phyloP scores from a whole-genome alignment of 2,888 invertebrate genomes.

The Caenorhabditis angaria region DNA sequence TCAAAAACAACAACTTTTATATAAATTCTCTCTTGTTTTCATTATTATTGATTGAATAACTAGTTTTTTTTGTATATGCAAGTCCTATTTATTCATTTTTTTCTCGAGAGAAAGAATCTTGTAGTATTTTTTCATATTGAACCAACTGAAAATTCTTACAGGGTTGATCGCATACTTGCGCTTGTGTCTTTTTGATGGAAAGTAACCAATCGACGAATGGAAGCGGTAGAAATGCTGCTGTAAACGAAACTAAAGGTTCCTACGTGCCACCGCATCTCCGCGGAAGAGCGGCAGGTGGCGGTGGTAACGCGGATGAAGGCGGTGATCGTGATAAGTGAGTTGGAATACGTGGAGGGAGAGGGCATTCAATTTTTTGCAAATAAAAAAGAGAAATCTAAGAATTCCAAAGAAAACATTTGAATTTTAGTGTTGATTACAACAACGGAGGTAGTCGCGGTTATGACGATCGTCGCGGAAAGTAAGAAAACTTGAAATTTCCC shows the following conservation, averaged over 20 bases:
- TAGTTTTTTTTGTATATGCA: not conserved
- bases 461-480: conserved; percentile 14
- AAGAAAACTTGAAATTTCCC: not conserved
- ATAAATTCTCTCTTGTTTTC: not conserved
- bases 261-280: conserved; percentile 68
- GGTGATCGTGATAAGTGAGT: conserved; percentile 28
- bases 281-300: conserved; percentile 33
- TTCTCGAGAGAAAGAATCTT: too few relatives aligned
- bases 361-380: not conserved
- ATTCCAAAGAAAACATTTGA: not conserved
- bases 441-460: conserved; percentile 36
- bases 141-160: conserved; percentile 2
- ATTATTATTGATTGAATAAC: not conserved
- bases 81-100: not conserved
- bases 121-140: not conserved
- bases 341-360: not conserved
- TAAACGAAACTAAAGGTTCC: conserved; percentile 44
- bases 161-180: conserved; percentile 50
- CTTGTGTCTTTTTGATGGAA: conserved; percentile 58
- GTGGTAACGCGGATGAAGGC: conserved; percentile 49
- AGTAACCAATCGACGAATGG: conserved; percentile 56
- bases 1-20: conserved; percentile 3
- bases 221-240: conserved; percentile 60
- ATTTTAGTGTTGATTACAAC: conserved; percentile 18
- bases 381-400: not conserved